Conservation (phyloP, 2,888 invertebrate genomes). For the Homarus gammarus region DNA sequence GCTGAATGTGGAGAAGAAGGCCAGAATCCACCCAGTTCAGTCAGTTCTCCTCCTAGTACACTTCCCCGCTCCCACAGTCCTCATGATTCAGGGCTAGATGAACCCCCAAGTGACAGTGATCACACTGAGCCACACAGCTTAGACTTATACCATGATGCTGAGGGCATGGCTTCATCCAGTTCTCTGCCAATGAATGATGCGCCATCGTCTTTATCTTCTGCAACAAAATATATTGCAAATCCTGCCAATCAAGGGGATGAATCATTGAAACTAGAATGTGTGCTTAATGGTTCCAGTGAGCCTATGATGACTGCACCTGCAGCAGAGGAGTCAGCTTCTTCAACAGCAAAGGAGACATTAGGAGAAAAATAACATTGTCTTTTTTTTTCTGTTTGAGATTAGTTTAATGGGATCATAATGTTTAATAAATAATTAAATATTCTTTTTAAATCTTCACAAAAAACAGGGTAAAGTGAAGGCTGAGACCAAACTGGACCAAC, state of each 20-base stretch:
- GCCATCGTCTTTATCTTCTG: background rate
- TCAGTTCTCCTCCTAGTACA: constrained; percentile 70
- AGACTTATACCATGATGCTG: constrained; percentile 45
- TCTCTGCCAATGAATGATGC: background rate
- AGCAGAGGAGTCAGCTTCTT: background rate
- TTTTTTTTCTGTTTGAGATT: background rate
- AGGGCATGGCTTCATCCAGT: constrained; percentile 6
- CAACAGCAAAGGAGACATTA: background rate
- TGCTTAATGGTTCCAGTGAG: constrained; percentile 18
- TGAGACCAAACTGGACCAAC: no score
- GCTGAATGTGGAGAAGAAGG: constrained; percentile 37
- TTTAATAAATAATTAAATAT: no score
- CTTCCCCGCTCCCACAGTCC: constrained; percentile 69
- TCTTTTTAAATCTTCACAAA: no score
- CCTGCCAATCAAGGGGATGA: constrained; percentile 1
- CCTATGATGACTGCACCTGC: background rate
- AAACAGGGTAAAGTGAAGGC: no score
- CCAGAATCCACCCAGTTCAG: constrained; percentile 58
- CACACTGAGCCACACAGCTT: constrained; percentile 60
- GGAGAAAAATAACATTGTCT: background rate
- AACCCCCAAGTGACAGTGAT: constrained; percentile 58
- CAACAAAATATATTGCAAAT: background rate
- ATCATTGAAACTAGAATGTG: background rate
- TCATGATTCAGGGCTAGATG: constrained; percentile 71
- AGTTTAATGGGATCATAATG: no score